Evolutionary conservation across 2,888 invertebrate species (phyloP).

Genomic region (Epistrophe eligans): DNA sequence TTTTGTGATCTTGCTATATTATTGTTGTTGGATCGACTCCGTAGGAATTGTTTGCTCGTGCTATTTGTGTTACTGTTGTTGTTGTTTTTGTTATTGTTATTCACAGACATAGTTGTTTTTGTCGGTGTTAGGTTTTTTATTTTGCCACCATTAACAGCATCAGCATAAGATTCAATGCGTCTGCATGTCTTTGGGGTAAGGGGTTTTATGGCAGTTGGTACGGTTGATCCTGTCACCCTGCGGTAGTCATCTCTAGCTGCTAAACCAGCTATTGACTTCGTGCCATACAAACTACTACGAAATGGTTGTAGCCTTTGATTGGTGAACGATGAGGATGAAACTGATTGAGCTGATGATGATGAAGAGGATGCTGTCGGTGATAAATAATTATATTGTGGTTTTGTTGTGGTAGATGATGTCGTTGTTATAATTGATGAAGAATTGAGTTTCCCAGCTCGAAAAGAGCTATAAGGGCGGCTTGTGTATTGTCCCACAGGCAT

Average conservation of each 20-base stretch:
- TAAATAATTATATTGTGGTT: constrained; percentile 68
- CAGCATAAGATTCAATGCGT: constrained; percentile 81
- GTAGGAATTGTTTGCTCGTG: constrained; percentile 78
- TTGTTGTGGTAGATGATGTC: constrained; percentile 64
- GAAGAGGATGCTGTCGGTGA: constrained; percentile 66
- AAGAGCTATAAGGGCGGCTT: constrained; percentile 83
- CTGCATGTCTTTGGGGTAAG: constrained; percentile 82
- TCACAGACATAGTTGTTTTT: constrained; percentile 28
- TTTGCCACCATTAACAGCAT: constrained; percentile 74
- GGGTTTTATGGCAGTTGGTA: constrained; percentile 79
- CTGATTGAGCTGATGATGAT: constrained; percentile 75
- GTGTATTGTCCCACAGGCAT: constrained; percentile 83
- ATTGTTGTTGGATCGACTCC: constrained; percentile 76
- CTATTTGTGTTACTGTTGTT: constrained; percentile 50
- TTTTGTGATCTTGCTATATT: constrained; percentile 74
- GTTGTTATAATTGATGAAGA: constrained; percentile 24
- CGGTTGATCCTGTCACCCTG: constrained; percentile 27
- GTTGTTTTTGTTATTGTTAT: constrained; percentile 22
- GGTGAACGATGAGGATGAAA: constrained; percentile 73
- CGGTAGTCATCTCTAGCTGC: constrained; percentile 58
- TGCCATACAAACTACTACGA: constrained; percentile 82
- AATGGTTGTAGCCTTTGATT: constrained; percentile 81
- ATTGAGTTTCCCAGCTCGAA: constrained; percentile 79
- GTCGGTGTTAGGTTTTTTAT: constrained; percentile 63
- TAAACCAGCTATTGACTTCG: constrained; percentile 72